A percentile compares a stretch with the other conserved stretches of the same genome.
Evolutionary conservation across 1,140 invertebrate species (phyloP).

Genomic region (Fopius arisanus): DNA sequence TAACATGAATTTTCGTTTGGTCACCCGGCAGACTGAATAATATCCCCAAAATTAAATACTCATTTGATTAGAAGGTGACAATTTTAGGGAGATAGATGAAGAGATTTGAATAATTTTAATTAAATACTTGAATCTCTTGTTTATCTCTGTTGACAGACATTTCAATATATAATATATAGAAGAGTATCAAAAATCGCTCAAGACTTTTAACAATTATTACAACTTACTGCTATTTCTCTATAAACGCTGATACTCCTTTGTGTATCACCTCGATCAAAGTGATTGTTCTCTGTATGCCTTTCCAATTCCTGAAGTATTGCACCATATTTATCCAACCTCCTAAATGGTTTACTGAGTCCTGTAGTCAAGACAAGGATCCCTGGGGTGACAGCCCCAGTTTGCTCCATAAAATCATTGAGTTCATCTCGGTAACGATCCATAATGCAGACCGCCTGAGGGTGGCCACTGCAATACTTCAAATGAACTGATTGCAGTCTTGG

Average conservation of each 20-base stretch:
- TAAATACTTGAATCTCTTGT: no score
- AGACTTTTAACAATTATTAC: neutral
- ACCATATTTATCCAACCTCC: conserved; percentile 93
- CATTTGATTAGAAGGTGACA: no score
- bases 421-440: conserved; percentile 91
- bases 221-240: conserved; percentile 90
- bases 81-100: no score
- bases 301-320: conserved; percentile 94
- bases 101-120: no score
- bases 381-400: conserved; percentile 79
- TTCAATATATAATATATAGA: no score
- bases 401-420: conserved; percentile 87
- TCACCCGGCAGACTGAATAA: no score
- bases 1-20: no score
- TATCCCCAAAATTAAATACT: no score
- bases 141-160: no score
- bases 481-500: conserved; percentile 87
- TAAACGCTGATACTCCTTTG: conserved; percentile 93
- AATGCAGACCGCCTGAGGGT: conserved; percentile 91
- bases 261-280: conserved; percentile 94
- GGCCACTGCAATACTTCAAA: conserved; percentile 86
- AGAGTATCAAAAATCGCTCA: no score
- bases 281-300: conserved; percentile 92
- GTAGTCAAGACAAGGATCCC: conserved; percentile 90
- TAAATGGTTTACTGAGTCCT: conserved; percentile 92